Evolutionary conservation across 2,797 vertebrate species (phyloP).

Genomic region (Phalanger gymnotis): DNA sequence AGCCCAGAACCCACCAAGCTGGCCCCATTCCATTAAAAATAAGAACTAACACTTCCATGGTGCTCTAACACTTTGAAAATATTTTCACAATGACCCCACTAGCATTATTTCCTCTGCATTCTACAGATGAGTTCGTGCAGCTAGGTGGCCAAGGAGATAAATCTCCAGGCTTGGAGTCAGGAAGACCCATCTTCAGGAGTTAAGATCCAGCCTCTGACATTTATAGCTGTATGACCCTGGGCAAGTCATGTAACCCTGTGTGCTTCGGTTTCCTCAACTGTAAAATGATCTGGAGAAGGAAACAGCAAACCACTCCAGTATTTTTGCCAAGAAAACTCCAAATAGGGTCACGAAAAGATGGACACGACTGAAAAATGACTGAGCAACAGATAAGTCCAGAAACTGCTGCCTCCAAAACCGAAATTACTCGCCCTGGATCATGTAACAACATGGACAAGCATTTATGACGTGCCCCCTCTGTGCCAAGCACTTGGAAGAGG

Average conservation of each 20-base stretch:
- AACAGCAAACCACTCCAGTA: background rate
- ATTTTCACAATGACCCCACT: background rate
- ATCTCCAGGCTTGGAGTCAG: slow-evolving; percentile 33
- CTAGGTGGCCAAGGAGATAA: background rate
- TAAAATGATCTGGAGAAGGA: background rate
- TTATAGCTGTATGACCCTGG: background rate
- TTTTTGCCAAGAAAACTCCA: background rate
- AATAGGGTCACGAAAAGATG: background rate
- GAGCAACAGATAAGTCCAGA: background rate
- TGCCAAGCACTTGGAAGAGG: background rate
- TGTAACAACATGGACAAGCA: background rate
- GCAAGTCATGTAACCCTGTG: background rate
- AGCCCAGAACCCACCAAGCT: background rate
- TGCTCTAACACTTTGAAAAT: background rate
- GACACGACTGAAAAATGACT: background rate
- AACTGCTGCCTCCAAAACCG: background rate
- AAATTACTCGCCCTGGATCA: background rate
- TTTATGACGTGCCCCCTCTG: background rate
- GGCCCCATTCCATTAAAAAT: background rate
- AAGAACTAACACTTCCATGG: background rate
- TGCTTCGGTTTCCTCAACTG: background rate
- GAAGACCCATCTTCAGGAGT: background rate
- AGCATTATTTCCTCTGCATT: background rate
- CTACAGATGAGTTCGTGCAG: slow-evolving; percentile 25
- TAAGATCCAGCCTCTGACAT: background rate